Evolutionary conservation across 2,888 invertebrate species (phyloP), one percentile per base, ranked within the genome.

Genomic region (Megamerina dolium): DNA sequence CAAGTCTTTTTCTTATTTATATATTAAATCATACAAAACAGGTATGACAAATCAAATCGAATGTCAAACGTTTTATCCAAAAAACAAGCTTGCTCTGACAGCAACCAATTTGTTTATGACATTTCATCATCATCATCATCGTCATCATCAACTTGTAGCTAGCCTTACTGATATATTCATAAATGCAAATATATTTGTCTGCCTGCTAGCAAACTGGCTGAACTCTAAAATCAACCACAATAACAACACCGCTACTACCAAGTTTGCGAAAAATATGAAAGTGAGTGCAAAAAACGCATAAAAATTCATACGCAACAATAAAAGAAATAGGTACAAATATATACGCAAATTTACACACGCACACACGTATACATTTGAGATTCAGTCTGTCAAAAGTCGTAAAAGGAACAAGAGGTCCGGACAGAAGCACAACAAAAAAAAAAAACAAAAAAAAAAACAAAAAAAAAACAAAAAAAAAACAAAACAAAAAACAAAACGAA

Each of bases 401-500:
- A n/a, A n/a, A n/a, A n/a, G n/a, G n/a, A n/a, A n/a, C 13, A 31
- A 13, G 9, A 14, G 31, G 6, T 13, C 31, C 32, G 10, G n/a
- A 32, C 9, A 32, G 3, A 8, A n/a, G 16, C 17, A 32, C n/a
- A 32, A 5, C 14, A 4, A n/a, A 32, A 3, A 16, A 3, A 32
- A 32, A 32, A 32, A 14, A 5, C 4, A 13, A 9, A 32, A 10
- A 4, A 32, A 32, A 32, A 35, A 3, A 10, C 19, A 33, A n/a
- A 10, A 10, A 35, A n/a, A 12, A 27, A n/a, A 36, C 3, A 20
- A n/a, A 34, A 20, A n/a, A 31, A 44, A 10, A 17, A n/a, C 27
- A 27, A 20, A 29, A 23, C 12, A 16, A 35, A 27, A n/a, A 10
- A 5, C 35, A 18, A 5, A 23, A 27, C 23, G 5, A 60, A 59